Conservation (phyloP, 2,888 invertebrate genomes). For the Diaphora mendica region DNA sequence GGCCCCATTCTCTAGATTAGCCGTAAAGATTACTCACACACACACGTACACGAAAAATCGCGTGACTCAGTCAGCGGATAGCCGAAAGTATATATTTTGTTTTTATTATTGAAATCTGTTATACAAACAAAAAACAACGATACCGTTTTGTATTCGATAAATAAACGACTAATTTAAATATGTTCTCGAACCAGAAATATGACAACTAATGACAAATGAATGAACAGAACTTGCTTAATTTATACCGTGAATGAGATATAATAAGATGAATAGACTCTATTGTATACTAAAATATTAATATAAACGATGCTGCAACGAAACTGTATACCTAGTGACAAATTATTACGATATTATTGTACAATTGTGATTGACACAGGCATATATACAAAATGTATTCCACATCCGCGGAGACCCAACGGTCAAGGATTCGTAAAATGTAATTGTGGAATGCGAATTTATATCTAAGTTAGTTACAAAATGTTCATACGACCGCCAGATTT, state of each 20-base stretch:
- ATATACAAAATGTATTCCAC: neutral
- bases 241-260: neutral
- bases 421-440: neutral
- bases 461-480: neutral
- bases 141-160: neutral
- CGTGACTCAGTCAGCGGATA: neutral
- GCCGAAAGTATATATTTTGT: neutral
- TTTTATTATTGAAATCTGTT: neutral
- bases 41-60: neutral
- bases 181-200: neutral
- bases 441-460: neutral
- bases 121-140: neutral
- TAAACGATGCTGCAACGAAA: conserved; percentile 1
- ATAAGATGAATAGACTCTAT: neutral
- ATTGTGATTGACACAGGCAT: neutral
- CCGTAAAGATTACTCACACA: neutral
- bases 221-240: conserved; percentile 6
- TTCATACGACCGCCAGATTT: neutral
- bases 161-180: neutral
- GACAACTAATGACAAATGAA: neutral
- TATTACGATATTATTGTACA: neutral
- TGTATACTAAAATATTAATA: conserved; percentile 1
- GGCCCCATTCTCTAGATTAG: neutral
- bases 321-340: neutral
- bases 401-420: neutral